Evolutionary conservation across 2,113 vertebrate species (phyloP).

Genomic region (Falco punctatus): DNA sequence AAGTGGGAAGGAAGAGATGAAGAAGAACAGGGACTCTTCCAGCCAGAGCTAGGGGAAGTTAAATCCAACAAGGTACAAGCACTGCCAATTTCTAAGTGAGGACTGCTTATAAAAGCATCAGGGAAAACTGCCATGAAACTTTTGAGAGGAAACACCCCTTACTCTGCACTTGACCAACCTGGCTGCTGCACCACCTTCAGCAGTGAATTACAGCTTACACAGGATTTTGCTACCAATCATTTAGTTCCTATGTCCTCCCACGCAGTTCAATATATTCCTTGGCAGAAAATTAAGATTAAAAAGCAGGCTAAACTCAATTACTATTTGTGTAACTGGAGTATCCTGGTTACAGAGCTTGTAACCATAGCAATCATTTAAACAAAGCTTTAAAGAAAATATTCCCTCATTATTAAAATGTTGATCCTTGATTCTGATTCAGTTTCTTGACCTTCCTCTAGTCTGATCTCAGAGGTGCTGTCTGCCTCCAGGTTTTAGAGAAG

Average conservation of each 20-base stretch:
- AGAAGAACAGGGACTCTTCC: background rate
- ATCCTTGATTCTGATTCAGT: background rate
- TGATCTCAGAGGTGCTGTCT: background rate
- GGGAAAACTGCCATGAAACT: background rate
- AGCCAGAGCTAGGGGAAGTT: background rate
- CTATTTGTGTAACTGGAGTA: slow-evolving; percentile 16
- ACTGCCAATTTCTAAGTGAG: background rate
- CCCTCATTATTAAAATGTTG: background rate
- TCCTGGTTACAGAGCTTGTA: slow-evolving; percentile 25
- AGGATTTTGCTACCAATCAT: background rate
- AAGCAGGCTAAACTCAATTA: background rate
- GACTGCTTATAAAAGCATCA: background rate
- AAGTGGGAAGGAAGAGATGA: background rate
- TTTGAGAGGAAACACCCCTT: background rate
- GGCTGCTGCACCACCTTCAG: background rate
- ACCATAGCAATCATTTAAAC: slow-evolving; percentile 22
- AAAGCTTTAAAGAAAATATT: slow-evolving; percentile 15
- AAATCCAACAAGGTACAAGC: background rate
- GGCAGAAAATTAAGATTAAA: background rate
- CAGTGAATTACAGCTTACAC: background rate
- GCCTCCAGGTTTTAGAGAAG: background rate
- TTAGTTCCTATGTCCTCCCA: background rate
- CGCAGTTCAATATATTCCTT: background rate
- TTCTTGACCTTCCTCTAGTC: background rate
- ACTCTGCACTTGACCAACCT: background rate